Base-by-base conservation (phyloP, 2,888 invertebrate species). In the Platerodrilus igneus region DNA sequence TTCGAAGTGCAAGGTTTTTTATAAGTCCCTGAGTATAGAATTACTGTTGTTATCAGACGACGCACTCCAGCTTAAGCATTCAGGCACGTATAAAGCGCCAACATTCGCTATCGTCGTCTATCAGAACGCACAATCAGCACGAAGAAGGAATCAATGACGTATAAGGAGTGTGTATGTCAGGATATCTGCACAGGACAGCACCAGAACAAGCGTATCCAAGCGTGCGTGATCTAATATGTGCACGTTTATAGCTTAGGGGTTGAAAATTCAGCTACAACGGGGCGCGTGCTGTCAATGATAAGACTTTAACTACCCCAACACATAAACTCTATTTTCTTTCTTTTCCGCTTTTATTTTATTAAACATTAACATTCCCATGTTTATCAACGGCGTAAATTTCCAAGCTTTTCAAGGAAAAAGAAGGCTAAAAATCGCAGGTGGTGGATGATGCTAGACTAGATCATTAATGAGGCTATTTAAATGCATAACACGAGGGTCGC, bases 381-480 rank as follows among this genome's bases (percentile, higher is more conserved):
- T 37, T 41, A 38, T 10, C 11, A 19, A 13, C 16, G 14, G n/a
- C n/a, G n/a, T n/a, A n/a, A n/a, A n/a, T n/a, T 22, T 30, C 11
- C 17, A 8, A 9, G 17, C 14, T 25, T 20, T 23, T 8, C 8
- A 10, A 23, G 16, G 16, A 11, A 34, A 33, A 28, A 11, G 20
- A 37, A 42, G 30, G 21, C 43, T 41, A 48, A 52, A 64, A 61
- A 64, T 63, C 65, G 64, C 65, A 64, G 64, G 64, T 65, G 65
- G 63, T 61, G 55, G 58, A 50, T 46, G 56, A 50, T 50, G n/a
- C n/a, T n/a, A n/a, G n/a, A n/a, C n/a, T n/a, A 46, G 45, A 56
- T 58, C 62, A 64, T 67, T 69, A 70, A 70, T 70, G 67, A 69
- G 64, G 63, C 68, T 65, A 70, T 70, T 69, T 70, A 70, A 70